phyloP scores from a whole-genome alignment of 2,888 invertebrate genomes.

The Ormyrus labotus region DNA sequence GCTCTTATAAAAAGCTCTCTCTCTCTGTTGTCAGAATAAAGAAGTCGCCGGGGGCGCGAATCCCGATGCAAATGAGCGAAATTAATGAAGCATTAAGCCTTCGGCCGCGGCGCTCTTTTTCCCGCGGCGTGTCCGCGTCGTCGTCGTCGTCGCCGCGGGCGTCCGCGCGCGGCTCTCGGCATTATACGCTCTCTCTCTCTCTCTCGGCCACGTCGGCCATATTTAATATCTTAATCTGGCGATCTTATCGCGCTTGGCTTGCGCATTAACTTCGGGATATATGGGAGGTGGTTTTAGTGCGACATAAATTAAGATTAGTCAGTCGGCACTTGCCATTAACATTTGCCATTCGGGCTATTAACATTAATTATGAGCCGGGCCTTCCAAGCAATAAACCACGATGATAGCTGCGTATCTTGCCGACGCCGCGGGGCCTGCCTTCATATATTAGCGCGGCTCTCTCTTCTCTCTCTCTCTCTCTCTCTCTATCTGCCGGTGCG shows the following conservation, averaged over 20 bases:
- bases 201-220: constrained; percentile 52
- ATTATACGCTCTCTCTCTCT: constrained; percentile 60
- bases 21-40: no score
- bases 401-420: constrained; percentile 53
- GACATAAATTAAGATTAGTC: constrained; percentile 70
- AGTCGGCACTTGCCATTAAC: constrained; percentile 69
- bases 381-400: constrained; percentile 55
- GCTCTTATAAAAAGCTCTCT: no score
- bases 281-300: constrained; percentile 66
- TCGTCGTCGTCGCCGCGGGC: not conserved
- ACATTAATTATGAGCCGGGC: constrained; percentile 65
- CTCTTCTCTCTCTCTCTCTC: not conserved
- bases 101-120: not conserved
- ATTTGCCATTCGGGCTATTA: constrained; percentile 69
- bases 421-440: not conserved
- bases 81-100: constrained; percentile 65
- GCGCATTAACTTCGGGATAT: constrained; percentile 62
- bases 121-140: not conserved
- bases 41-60: constrained; percentile 23
- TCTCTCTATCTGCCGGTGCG: not conserved
- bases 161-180: constrained; percentile 36
- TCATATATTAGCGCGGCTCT: constrained; percentile 17
- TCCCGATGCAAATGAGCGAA: constrained; percentile 61
- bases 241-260: constrained; percentile 64
- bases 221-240: constrained; percentile 69